Conservation (phyloP, 2,888 invertebrate species). For the Cactoblastis cactorum region DNA sequence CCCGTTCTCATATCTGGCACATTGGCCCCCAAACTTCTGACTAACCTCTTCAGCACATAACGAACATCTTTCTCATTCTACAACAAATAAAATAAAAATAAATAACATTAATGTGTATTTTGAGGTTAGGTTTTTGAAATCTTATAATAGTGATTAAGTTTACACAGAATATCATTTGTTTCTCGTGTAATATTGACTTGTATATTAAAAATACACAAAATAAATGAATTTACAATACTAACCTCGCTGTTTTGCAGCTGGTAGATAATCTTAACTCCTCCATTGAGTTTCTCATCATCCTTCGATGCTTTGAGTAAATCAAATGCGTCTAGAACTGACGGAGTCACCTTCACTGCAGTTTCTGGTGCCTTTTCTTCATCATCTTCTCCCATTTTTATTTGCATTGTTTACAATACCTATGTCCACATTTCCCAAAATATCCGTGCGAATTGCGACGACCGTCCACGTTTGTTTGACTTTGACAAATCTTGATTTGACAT, state of each 20-base stretch:
- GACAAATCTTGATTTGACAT: constrained; percentile 9
- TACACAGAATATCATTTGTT: background rate
- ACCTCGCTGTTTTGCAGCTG: constrained; percentile 62
- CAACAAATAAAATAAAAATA: constrained; percentile 20
- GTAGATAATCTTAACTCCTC: constrained; percentile 64
- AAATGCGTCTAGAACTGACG: constrained; percentile 66
- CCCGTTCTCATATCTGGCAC: constrained; percentile 82
- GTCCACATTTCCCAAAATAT: constrained; percentile 17
- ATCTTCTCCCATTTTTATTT: constrained; percentile 54
- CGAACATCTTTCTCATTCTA: constrained; percentile 81
- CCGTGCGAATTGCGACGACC: background rate
- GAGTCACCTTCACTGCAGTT: constrained; percentile 43
- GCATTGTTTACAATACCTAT: constrained; percentile 15
- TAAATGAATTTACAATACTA: constrained; percentile 29
- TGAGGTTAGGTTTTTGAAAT: background rate
- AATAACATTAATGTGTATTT: constrained; percentile 4
- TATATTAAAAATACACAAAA: background rate
- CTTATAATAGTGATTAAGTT: background rate
- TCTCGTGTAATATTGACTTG: background rate
- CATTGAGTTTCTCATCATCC: constrained; percentile 57
- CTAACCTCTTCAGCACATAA: constrained; percentile 83
- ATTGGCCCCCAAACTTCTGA: constrained; percentile 86
- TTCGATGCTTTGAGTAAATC: constrained; percentile 56
- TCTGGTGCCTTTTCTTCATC: constrained; percentile 29
- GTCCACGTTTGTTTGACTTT: constrained; percentile 19